These are phyloP conservation scores for Podarcis lilfordi DNA, from an alignment of 2,797 vertebrate genomes.

Conservation along the genomic window DNA sequence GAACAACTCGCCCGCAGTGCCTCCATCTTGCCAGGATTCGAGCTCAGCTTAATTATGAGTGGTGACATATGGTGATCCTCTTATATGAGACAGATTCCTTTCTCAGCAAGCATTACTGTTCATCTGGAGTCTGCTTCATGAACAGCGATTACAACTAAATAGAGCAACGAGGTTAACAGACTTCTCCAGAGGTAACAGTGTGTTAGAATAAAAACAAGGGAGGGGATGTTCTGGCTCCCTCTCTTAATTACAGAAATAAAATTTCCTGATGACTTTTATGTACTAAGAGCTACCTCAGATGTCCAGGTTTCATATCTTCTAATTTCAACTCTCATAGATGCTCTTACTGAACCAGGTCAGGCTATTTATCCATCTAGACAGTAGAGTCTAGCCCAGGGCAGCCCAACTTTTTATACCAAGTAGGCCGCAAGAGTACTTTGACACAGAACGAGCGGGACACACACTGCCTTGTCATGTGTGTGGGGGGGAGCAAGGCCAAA, in stretches of 20 bases:
- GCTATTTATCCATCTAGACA: too few species aligned
- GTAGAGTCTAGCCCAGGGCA: too few species aligned
- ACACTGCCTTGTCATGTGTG: too few species aligned
- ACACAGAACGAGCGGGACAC: too few species aligned
- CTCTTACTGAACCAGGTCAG: too few species aligned
- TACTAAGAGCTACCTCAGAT: not conserved
- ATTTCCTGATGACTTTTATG: not conserved
- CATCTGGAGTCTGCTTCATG: not conserved
- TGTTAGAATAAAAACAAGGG: not conserved
- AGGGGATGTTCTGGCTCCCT: not conserved
- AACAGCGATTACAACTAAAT: not conserved
- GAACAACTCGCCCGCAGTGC: too few species aligned
- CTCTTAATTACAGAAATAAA: not conserved
- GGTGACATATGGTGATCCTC: not conserved
- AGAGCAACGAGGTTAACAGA: not conserved
- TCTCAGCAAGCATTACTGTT: not conserved
- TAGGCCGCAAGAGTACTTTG: too few species aligned
- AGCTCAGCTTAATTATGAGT: too few species aligned
- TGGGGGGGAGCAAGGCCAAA: too few species aligned
- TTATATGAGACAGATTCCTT: not conserved
- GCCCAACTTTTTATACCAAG: too few species aligned
- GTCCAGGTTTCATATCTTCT: not conserved
- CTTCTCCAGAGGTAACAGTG: not conserved
- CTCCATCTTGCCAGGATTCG: too few species aligned
- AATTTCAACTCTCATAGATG: not conserved